Evolutionary conservation across 1,140 invertebrate species (phyloP), one percentile per base, ranked within the genome.

Genomic region (Drosophila kepulauana): DNA sequence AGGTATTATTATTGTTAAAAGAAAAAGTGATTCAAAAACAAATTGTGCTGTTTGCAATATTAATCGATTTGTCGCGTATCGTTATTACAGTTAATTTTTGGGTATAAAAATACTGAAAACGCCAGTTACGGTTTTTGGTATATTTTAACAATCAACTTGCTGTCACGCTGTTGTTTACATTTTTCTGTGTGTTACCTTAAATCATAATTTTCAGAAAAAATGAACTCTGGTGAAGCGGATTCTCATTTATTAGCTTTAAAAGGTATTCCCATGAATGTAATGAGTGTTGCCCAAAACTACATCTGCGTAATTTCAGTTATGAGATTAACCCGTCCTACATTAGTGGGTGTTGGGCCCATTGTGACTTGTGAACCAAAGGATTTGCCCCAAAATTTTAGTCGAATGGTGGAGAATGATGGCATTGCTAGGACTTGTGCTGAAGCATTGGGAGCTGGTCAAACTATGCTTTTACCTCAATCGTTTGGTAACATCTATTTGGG

Each of bases 391-490:
- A 78, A 48, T 28, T 73, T 86, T 11, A 68, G 41, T 2, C 64
- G 56, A 10, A 11, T 54, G 0, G 74, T 71, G 16, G 82, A 76
- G 15, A 73, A 57, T 7, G 82, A 86, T 25, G 82, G 68, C 7
- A 69, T 82, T 33, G 45, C 68, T 5, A 74, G 71, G 1, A 77
- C 62, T 7, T 49, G 62, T 65, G 94, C 97, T 86, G 96, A 98
- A 93, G 96, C 96, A 1, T 94, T 98, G 73, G 95, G 96, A 7
- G 94, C 97, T 65, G 97, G 97, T 15, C 96, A 98, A 80, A 97
- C 98, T 93, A 94, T 99, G 70, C 94, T 99, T 35, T 93, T 99
- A 28, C 98, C 99, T 43, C 98, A 99, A 94, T 98, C 97, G 93
- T 99, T 99, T 94, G 98, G 98, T 93, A 96, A 95, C 87, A 95